Percentiles rank a stretch among this genome's conserved stretches.
phyloP scores from a whole-genome alignment of 1,140 invertebrate species.

The Trissolcus basalis region DNA sequence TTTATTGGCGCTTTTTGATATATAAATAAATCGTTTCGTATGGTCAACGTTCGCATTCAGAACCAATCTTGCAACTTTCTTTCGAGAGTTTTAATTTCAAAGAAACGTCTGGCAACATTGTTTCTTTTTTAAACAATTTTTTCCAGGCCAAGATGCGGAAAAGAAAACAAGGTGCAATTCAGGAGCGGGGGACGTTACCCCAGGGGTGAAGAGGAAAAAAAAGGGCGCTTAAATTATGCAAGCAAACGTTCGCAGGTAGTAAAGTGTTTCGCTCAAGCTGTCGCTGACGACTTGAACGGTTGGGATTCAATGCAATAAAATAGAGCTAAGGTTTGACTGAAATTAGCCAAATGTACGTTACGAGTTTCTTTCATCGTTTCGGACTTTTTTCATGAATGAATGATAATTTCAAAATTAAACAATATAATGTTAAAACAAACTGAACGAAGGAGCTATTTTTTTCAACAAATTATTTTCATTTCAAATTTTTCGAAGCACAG shows the following conservation, averaged over 20 bases:
- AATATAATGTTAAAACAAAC: too few relatives aligned
- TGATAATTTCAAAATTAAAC: too few relatives aligned
- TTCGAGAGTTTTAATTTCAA: conserved; percentile 1
- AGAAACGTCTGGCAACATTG: conserved; percentile 22
- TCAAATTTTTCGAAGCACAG: too few relatives aligned
- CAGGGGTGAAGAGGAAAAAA: conserved; percentile 44
- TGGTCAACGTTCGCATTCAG: too few relatives aligned
- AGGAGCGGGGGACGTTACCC: conserved; percentile 18
- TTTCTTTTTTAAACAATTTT: conserved; percentile 68
- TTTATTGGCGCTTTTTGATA: conserved; percentile 14
- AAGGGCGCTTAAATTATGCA: conserved; percentile 62
- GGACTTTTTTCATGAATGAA: too few relatives aligned
- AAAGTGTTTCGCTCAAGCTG: conserved; percentile 57
- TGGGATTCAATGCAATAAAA: conserved; percentile 22
- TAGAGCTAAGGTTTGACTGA: not conserved
- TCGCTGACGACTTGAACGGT: conserved; percentile 34
- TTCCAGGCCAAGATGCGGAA: conserved; percentile 57
- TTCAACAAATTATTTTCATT: too few relatives aligned
- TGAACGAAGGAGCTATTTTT: too few relatives aligned
- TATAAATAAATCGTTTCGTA: too few relatives aligned
- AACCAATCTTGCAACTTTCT: too few relatives aligned
- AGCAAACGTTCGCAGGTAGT: conserved; percentile 61
- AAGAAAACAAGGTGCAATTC: conserved; percentile 49
- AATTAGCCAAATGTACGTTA: too few relatives aligned
- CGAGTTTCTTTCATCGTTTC: too few relatives aligned